These are phyloP conservation scores for Oxyruncus cristatus DNA, from an alignment of 2,113 vertebrate species.

Conservation along the genomic window DNA sequence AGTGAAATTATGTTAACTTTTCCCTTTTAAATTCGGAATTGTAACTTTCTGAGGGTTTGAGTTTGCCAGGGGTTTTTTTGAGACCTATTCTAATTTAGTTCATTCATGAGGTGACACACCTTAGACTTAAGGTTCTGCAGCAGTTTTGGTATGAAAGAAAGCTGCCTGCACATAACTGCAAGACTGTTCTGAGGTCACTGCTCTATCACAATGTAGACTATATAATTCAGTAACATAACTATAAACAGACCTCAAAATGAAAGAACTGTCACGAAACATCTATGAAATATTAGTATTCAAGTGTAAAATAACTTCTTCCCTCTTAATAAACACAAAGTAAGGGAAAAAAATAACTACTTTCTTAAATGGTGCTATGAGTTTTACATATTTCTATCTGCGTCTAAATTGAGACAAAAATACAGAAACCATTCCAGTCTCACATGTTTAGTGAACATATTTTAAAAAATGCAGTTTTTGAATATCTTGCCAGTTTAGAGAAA, in stretches of 20 bases:
- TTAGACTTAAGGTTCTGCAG: not conserved
- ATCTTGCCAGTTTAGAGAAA: not conserved
- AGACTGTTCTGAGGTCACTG: not conserved
- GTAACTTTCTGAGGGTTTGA: not conserved
- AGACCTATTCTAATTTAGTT: not conserved
- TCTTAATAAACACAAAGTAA: not conserved
- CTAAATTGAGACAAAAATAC: not conserved
- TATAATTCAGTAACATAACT: not conserved
- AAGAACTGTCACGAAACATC: not conserved
- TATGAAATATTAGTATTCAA: not conserved
- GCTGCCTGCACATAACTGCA: not conserved
- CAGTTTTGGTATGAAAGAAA: not conserved
- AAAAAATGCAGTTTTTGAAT: not conserved
- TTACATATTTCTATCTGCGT: not conserved
- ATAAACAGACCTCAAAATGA: not conserved
- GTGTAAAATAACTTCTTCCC: not conserved
- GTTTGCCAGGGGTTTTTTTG: not conserved
- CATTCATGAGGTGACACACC: not conserved
- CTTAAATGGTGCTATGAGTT: not conserved
- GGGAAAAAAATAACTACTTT: not conserved
- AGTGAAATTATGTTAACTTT: not conserved
- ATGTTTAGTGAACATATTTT: not conserved
- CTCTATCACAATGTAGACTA: not conserved
- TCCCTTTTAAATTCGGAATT: not conserved
- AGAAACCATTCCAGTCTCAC: not conserved